Base-by-base conservation (phyloP, 2,888 invertebrate genomes). In the Eudemis profundana region DNA sequence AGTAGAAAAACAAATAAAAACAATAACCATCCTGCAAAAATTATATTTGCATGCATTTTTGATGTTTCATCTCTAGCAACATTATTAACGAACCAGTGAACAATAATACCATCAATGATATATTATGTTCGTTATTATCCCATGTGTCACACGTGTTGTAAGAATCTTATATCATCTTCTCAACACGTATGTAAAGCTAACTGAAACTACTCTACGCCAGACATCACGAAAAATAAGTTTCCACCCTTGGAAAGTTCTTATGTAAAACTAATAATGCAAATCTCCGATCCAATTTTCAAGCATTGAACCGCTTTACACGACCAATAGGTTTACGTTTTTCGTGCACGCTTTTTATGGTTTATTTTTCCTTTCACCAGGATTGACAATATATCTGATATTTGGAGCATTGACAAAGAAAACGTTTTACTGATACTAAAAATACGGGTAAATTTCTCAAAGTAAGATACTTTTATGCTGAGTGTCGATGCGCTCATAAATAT, bases 211-310 rank as follows among this genome's bases (percentile, higher is more conserved):
- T 10, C 19, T 10, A 17, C 2, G 12, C 23, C 7, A 17, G n/a
- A 42, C 17, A 10, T 15, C 42, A 42, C n/a, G 7, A 29, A 54
- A 42, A 27, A 17, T 17, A 27, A 17, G 4, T 38, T 38, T 54
- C 27, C 2, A 12, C 10, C 14, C 40, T 54, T 3, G 15, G 53
- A 15, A 21, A 40, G 38, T n/a, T 40, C 19, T 23, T 42, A 47
- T 42, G 49, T 54, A 56, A 27, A 57, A 36, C 33, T 57, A 64
- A 57, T 56, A 56, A 63, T 50, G 56, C 15, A 42, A 56, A 50
- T 63, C 17, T 50, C 15, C 42, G 15, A 33, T 50, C 42, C 63
- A 29, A 56, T 17, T 40, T 17, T 3, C 40, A 14, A 63, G 33
- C 42, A 63, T 46, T 21, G 49, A 33, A 40, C 14, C 29, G 27